Evolutionary conservation across 2,797 vertebrate species (phyloP).

Genomic region (Etheostoma nigrum): DNA sequence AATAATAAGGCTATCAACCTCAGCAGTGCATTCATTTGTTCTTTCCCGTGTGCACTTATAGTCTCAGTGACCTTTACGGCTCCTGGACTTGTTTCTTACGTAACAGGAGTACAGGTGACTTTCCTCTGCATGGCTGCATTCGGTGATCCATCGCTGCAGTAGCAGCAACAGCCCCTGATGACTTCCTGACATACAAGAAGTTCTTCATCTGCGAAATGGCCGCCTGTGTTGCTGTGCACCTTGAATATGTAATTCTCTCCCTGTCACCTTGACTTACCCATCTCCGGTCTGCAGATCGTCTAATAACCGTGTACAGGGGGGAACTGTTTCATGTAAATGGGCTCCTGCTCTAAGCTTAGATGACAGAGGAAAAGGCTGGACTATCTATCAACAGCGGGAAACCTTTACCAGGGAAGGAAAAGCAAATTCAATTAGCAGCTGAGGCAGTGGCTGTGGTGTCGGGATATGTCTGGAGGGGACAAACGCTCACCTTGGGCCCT

Average conservation of each 20-base stretch:
- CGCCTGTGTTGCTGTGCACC: conserved; percentile 44
- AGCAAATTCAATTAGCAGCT: conserved; percentile 60
- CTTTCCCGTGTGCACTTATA: conserved; percentile 33
- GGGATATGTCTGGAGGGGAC: conserved; percentile 49
- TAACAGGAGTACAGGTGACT: conserved; percentile 43
- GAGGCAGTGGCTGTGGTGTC: conserved; percentile 28
- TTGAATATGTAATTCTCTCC: conserved; percentile 53
- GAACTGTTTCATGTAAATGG: conserved; percentile 54
- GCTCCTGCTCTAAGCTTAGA: conserved; percentile 35
- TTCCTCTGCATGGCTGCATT: conserved; percentile 47
- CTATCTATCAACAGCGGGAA: conserved; percentile 52
- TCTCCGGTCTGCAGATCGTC: conserved; percentile 32
- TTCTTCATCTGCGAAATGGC: conserved; percentile 63
- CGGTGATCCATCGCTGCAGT: conserved; percentile 22
- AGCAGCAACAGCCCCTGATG: conserved; percentile 39
- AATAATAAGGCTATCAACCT: conserved; percentile 44
- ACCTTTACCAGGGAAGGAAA: conserved; percentile 31
- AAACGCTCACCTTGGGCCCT: conserved; percentile 24
- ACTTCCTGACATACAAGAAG: conserved; percentile 60
- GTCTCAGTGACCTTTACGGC: conserved; percentile 55
- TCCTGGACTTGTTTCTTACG: conserved; percentile 44
- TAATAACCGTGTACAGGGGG: conserved; percentile 31
- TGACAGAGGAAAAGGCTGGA: conserved; percentile 25
- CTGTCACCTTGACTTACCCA: conserved; percentile 63
- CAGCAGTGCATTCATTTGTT: conserved; percentile 40